Conservation (phyloP, 2,888 invertebrate species). For the Troides aeacus region DNA sequence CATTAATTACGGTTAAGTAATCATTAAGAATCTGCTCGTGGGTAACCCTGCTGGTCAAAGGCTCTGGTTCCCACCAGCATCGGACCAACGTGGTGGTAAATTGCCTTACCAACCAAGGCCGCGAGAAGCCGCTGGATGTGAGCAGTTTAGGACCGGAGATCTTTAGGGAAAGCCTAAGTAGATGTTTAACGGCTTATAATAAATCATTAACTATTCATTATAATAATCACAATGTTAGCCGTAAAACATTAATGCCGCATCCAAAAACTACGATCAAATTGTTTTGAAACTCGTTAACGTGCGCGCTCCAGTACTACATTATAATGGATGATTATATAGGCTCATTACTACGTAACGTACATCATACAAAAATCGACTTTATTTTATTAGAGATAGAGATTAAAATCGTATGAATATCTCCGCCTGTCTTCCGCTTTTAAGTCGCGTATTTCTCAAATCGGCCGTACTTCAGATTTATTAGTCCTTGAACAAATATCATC, state of each 20-base stretch:
- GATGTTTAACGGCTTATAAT: too few relatives aligned
- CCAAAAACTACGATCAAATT: constrained; percentile 5
- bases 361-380: not conserved
- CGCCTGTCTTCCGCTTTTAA: not conserved
- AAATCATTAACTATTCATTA: too few relatives aligned
- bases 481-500: constrained; percentile 7
- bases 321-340: constrained; percentile 8
- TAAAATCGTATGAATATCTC: not conserved
- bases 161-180: too few relatives aligned
- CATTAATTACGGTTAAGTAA: too few relatives aligned
- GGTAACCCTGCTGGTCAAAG: too few relatives aligned
- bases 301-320: not conserved
- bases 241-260: not conserved
- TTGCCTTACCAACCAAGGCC: too few relatives aligned
- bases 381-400: not conserved
- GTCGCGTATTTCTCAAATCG: not conserved
- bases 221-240: too few relatives aligned
- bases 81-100: too few relatives aligned
- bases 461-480: not conserved
- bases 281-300: constrained; percentile 7
- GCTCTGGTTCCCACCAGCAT: too few relatives aligned
- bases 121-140: too few relatives aligned
- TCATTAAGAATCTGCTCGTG: too few relatives aligned
- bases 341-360: not conserved
- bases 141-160: too few relatives aligned